A percentile compares a stretch with the other conserved stretches of the same genome.
These are phyloP conservation scores for Aleiodes leptofemur DNA, from an alignment of 2,888 invertebrate genomes.

Conservation along the genomic window DNA sequence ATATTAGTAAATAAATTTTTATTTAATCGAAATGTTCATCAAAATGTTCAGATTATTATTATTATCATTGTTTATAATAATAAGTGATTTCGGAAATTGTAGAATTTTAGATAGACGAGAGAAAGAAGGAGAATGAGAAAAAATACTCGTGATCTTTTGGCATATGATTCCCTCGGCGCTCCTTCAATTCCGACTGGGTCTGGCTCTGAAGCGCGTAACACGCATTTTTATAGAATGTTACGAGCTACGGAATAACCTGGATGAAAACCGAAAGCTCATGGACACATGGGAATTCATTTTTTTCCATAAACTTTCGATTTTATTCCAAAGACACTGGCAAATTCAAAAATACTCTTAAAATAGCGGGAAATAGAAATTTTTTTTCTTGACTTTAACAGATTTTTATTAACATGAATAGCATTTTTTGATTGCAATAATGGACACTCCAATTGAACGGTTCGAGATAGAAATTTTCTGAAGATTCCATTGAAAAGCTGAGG, in stretches of 20 bases:
- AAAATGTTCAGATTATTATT: too few species aligned
- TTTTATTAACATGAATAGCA: too few species aligned
- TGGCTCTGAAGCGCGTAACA: conserved; percentile 72
- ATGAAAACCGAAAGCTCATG: conserved; percentile 75
- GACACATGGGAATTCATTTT: conserved; percentile 69
- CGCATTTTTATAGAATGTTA: conserved; percentile 76
- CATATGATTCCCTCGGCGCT: conserved; percentile 72
- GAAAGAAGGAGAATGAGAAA: conserved; percentile 64
- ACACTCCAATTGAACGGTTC: too few species aligned
- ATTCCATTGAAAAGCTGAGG: too few species aligned
- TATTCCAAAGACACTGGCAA: too few species aligned
- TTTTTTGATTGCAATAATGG: too few species aligned
- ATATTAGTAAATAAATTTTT: conserved; percentile 30
- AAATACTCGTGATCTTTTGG: conserved; percentile 74
- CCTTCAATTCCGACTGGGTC: conserved; percentile 69
- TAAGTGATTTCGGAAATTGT: background rate
- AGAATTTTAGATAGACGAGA: conserved; percentile 40
- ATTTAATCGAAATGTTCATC: too few species aligned
- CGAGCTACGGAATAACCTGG: conserved; percentile 73
- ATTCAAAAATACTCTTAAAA: too few species aligned
- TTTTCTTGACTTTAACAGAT: too few species aligned
- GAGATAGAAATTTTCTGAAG: too few species aligned
- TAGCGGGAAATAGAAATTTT: too few species aligned
- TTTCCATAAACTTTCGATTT: conserved; percentile 49
- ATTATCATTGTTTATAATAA: too few species aligned